Conservation (phyloP, 2,113 vertebrate species). For the Calypte anna region DNA sequence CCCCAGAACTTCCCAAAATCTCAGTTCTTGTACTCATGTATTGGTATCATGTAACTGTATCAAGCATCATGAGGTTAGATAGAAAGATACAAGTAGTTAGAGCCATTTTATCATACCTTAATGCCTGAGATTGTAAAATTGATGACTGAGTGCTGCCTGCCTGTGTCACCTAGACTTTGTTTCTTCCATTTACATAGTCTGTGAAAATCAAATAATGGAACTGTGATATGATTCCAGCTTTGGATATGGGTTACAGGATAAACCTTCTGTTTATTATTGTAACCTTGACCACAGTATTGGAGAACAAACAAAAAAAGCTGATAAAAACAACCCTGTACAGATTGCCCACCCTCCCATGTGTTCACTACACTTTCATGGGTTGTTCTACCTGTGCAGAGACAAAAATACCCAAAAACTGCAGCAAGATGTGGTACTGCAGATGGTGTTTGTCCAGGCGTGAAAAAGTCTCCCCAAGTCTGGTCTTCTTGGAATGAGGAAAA, state of each 20-base stretch:
- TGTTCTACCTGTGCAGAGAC: not conserved
- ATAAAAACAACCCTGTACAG: not conserved
- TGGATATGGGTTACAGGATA: not conserved
- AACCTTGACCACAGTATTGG: not conserved
- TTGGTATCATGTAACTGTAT: not conserved
- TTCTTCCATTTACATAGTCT: not conserved
- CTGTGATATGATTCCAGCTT: not conserved
- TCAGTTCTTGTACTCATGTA: not conserved
- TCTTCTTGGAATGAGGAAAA: not conserved
- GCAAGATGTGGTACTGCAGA: conserved; percentile 12
- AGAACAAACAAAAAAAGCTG: not conserved
- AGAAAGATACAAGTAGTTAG: not conserved
- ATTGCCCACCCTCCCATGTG: not conserved
- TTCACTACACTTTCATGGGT: not conserved
- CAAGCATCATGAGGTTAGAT: not conserved
- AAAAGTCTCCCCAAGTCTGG: not conserved
- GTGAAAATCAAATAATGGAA: not conserved
- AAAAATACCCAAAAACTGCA: conserved; percentile 35
- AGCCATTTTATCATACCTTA: not conserved
- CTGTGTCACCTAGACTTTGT: not conserved
- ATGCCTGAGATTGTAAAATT: not conserved
- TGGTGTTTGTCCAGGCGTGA: not conserved
- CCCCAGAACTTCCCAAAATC: not conserved
- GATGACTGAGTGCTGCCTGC: not conserved
- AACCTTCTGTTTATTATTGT: not conserved